Conservation (phyloP, 2,113 vertebrate species). For the Mohoua ochrocephala region DNA sequence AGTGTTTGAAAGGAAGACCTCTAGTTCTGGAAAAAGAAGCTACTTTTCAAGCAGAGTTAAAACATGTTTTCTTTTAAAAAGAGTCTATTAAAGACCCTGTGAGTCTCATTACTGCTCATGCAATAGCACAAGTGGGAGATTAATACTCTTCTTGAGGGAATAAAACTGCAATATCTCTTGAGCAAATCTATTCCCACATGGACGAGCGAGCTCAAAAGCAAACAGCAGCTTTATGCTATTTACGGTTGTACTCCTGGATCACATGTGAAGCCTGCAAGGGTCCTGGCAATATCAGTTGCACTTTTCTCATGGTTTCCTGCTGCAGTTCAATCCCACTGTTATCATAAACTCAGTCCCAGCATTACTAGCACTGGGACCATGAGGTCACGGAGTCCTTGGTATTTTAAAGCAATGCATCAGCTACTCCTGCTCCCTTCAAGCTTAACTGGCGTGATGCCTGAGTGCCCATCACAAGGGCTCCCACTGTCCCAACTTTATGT, state of each 20-base stretch:
- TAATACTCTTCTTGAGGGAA: not conserved
- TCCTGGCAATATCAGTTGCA: not conserved
- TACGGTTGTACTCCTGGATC: not conserved
- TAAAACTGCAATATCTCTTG: not conserved
- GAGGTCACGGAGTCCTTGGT: not conserved
- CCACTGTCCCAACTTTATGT: not conserved
- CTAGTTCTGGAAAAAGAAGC: not conserved
- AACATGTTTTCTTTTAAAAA: not conserved
- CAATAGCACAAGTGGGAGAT: not conserved
- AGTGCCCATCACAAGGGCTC: not conserved
- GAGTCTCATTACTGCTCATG: not conserved
- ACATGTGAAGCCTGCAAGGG: not conserved
- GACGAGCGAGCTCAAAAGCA: not conserved
- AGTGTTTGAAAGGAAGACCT: not conserved
- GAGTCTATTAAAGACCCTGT: rapidly evolving
- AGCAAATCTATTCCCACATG: not conserved
- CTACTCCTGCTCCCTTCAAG: not conserved
- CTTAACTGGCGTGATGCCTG: not conserved
- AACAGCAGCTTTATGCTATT: not conserved
- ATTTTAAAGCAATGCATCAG: not conserved
- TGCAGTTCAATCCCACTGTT: not conserved
- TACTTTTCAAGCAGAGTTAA: not conserved
- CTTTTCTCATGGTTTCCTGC: not conserved
- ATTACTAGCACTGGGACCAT: not conserved
- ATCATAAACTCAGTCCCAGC: not conserved